Base-by-base conservation (phyloP, 2,113 vertebrate species). In the Machaerirhynchus nigripectus region DNA sequence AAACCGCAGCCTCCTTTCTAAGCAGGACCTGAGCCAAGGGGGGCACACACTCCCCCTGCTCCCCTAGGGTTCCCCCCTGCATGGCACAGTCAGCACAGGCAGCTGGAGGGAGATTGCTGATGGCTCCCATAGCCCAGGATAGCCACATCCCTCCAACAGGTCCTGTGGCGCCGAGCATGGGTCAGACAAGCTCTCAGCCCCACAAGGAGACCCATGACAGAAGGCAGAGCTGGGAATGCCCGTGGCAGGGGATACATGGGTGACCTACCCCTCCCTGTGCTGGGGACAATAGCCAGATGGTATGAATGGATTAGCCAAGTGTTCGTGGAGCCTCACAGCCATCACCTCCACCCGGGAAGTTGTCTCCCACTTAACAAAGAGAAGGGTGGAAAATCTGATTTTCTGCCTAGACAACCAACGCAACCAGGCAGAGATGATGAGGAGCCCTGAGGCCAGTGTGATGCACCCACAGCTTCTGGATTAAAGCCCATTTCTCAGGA, bases 331-430 rank as follows among this genome's bases (percentile, higher is more conserved):
- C 83, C 57, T 94, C 84, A 37, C 65, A 77, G 2, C 27, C 15
- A 13, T 63, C 65, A 75, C 77, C 73, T 92, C 91, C 26, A 37
- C 33, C 40, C 1, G 1, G 64, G 50, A 39, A 42, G 44, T 30
- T 15, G 55, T 75, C 33, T 92, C 60, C 44, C 73, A 31, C 77
- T 89, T 42, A 63, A 75, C 11, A 18, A 76, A 84, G 55, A 84
- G 47, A 80, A 74, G 60, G 33, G 17, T 47, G n/a, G 2, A 84
- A 88, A 88, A 94, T 90, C 83, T 78, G 71, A 92, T 96, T 97
- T 96, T 90, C 91, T 81, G 52, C 89, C 90, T 57, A 86, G 92
- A 93, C 83, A 77, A 80, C 84, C 13, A 1, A 13, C 5, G 20
- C 30, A 90, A 84, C 31, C 1, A 2, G 68, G 15, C 73, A 52